phyloP scores from a whole-genome alignment of 1,140 invertebrate genomes.

The Aphelinus certus region DNA sequence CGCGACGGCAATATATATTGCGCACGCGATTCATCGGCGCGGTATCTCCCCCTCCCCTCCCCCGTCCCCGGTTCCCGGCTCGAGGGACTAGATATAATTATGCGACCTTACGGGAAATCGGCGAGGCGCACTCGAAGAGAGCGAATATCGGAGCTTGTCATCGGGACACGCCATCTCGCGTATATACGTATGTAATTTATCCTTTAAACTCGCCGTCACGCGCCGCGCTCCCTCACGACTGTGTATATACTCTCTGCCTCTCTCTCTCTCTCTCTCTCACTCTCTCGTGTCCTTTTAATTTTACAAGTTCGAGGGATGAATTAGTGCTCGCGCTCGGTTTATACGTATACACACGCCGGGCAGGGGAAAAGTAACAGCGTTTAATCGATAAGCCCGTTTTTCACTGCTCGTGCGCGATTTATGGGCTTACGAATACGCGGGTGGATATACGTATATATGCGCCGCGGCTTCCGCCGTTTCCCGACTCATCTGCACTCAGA shows the following conservation, averaged over 20 bases:
- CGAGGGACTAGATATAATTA: conserved; percentile 1
- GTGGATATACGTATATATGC: conserved; percentile 27
- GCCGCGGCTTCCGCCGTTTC: not conserved
- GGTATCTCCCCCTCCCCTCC: not conserved
- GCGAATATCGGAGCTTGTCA: conserved; percentile 44
- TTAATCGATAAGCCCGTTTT: conserved; percentile 13
- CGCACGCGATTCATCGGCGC: conserved; percentile 16
- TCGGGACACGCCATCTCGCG: conserved; percentile 45
- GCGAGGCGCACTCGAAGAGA: conserved; percentile 28
- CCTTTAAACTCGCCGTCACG: conserved; percentile 54
- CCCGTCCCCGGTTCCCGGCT: too few relatives aligned
- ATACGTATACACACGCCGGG: too few relatives aligned
- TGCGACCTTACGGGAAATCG: conserved; percentile 28
- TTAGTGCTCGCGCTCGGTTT: too few relatives aligned
- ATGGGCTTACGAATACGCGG: not conserved
- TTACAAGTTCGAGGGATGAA: conserved; percentile 9
- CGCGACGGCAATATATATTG: not conserved
- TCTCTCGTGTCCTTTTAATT: conserved; percentile 4
- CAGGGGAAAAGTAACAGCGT: not conserved
- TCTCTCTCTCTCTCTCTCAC: not conserved
- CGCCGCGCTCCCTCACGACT: conserved; percentile 52
- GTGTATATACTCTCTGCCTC: not conserved
- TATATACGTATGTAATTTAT: conserved; percentile 41
- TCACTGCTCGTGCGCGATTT: not conserved
- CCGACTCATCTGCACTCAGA: too few relatives aligned